Percentiles rank a stretch among this genome's conserved stretches.
phyloP scores from a whole-genome alignment of 1,140 invertebrate genomes.

The Leguminivora glycinivorella region DNA sequence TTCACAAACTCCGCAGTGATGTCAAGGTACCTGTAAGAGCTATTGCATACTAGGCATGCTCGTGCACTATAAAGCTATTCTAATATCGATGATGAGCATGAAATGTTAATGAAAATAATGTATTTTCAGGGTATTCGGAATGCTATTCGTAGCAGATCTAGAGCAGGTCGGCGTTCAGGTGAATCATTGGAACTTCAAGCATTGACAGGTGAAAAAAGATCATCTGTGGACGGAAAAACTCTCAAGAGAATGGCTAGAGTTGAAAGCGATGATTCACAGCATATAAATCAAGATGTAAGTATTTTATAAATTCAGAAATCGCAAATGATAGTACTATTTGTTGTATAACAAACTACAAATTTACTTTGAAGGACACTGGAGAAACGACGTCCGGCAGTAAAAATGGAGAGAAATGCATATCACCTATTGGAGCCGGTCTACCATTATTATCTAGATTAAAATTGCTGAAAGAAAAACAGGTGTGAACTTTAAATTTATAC shows the following conservation, averaged over 20 bases:
- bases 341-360: slow-evolving; percentile 26
- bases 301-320: not conserved
- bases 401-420: slow-evolving; percentile 79
- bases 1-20: slow-evolving; percentile 89
- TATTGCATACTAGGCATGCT: slow-evolving; percentile 1
- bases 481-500: slow-evolving; percentile 55
- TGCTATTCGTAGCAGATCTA: slow-evolving; percentile 76
- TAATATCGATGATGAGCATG: not conserved
- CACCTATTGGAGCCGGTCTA: slow-evolving; percentile 89
- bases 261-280: slow-evolving; percentile 82
- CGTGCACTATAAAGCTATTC: not conserved
- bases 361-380: slow-evolving; percentile 69
- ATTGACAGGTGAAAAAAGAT: slow-evolving; percentile 70
- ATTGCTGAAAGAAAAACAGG: slow-evolving; percentile 91
- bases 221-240: slow-evolving; percentile 77
- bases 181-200: slow-evolving; percentile 85
- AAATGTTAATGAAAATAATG: not conserved
- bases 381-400: slow-evolving; percentile 78
- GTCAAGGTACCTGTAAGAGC: slow-evolving; percentile 82
- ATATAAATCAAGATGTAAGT: slow-evolving; percentile 56
- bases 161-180: slow-evolving; percentile 78
- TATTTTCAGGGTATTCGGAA: slow-evolving; percentile 77
- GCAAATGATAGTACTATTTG: not conserved
- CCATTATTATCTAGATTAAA: slow-evolving; percentile 88
- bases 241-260: slow-evolving; percentile 85